phyloP scores from a whole-genome alignment of 2,113 vertebrate genomes.

The Stercorarius parasiticus region DNA sequence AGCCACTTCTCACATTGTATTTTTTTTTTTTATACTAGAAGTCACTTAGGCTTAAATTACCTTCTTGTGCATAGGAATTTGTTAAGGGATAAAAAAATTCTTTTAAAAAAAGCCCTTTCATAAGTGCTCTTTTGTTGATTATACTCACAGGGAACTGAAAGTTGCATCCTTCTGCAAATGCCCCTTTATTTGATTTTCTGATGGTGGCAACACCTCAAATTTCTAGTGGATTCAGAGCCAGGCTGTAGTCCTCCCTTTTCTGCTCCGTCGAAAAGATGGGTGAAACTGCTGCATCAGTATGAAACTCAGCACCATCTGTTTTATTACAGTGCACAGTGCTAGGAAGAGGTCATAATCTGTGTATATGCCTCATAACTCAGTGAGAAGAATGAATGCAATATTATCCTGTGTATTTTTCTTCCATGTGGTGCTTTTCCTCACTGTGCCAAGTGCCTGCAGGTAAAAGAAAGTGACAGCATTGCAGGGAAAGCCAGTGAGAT shows the following conservation, averaged over 20 bases:
- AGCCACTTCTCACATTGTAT: neutral
- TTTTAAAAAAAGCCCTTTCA: neutral
- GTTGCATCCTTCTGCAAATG: neutral
- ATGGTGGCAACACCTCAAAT: neutral
- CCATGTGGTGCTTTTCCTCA: neutral
- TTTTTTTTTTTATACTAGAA: neutral
- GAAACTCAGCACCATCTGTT: conserved; percentile 13
- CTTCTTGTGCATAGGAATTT: neutral
- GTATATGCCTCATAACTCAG: neutral
- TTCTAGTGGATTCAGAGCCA: neutral
- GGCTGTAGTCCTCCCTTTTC: neutral
- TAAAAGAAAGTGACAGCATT: neutral
- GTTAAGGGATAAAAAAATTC: neutral
- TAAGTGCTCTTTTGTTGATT: neutral
- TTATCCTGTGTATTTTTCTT: neutral
- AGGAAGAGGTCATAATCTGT: conserved; percentile 6
- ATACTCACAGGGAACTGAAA: neutral
- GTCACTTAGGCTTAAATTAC: neutral
- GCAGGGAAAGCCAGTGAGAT: neutral
- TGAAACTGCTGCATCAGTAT: neutral
- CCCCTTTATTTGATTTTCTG: neutral
- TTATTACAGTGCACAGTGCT: neutral
- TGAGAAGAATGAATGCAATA: neutral
- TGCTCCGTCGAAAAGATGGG: neutral
- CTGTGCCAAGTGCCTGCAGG: neutral